Evolutionary conservation across 2,113 vertebrate species (phyloP).

Genomic region (Haplotaxodon microlepis): DNA sequence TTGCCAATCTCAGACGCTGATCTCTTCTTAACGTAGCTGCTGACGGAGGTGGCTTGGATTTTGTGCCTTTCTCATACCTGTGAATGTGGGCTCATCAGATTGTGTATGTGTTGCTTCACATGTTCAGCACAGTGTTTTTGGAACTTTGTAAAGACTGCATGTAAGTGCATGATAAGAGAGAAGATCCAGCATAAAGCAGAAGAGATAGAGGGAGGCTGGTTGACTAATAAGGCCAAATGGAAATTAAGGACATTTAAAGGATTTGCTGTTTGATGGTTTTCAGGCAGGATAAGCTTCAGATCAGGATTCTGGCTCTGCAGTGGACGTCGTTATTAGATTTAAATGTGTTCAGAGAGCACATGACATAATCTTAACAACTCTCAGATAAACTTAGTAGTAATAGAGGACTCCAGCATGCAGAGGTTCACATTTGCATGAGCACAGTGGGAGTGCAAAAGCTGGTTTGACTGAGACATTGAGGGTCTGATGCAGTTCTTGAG

Average conservation of each 20-base stretch:
- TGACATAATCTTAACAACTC: rapidly evolving
- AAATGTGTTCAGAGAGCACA: not conserved
- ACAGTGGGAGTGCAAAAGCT: not conserved
- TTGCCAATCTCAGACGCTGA: not conserved
- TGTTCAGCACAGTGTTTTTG: not conserved
- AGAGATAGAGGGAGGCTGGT: not conserved
- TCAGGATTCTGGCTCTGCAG: not conserved
- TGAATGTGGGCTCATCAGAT: conserved; percentile 29
- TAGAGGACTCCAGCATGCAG: not conserved
- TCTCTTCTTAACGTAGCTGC: not conserved
- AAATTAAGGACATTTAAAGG: not conserved
- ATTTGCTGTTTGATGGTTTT: not conserved
- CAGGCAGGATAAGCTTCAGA: not conserved
- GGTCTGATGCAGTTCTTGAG: not conserved
- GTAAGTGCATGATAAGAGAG: not conserved
- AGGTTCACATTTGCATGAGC: not conserved
- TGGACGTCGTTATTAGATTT: not conserved
- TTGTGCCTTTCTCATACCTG: not conserved
- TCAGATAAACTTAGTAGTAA: rapidly evolving
- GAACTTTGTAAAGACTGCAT: not conserved
- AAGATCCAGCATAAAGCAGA: not conserved
- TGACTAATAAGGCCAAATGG: not conserved
- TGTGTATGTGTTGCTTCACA: not conserved
- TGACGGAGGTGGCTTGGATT: not conserved
- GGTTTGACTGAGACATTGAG: not conserved